Percentiles rank a stretch among this genome's conserved stretches.
Conservation (phyloP, 1,140 invertebrate genomes). For the Popillia japonica region DNA sequence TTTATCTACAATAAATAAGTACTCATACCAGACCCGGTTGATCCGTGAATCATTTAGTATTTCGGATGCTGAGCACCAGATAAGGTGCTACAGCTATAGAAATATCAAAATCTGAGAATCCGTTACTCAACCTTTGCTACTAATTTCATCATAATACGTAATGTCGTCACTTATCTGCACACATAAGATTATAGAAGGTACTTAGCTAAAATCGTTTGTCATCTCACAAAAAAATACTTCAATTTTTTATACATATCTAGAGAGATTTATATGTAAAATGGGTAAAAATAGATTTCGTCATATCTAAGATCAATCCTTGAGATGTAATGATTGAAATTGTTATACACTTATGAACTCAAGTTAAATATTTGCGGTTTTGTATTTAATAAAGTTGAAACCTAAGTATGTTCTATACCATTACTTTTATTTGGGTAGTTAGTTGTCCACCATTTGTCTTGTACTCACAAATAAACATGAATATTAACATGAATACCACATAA, state of each 20-base stretch:
- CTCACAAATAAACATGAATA: too few species aligned
- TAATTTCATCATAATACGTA: not conserved
- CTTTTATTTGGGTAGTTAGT: too few species aligned
- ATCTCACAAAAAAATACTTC: not conserved
- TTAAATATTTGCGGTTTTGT: too few species aligned
- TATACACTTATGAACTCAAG: too few species aligned
- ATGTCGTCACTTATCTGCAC: not conserved
- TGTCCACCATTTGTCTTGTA: too few species aligned
- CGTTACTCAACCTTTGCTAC: not conserved
- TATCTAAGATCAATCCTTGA: not conserved
- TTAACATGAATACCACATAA: too few species aligned
- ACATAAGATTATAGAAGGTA: not conserved
- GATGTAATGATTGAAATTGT: not conserved
- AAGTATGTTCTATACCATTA: too few species aligned
- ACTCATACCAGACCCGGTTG: too few species aligned
- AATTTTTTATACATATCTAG: not conserved
- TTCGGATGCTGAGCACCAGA: too few species aligned
- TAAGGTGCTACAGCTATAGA: not conserved
- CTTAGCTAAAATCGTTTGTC: constrained; percentile 1
- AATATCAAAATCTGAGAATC: not conserved
- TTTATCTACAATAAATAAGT: too few species aligned
- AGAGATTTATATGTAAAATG: not conserved
- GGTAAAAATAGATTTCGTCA: not conserved
- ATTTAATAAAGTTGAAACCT: too few species aligned
- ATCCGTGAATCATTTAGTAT: too few species aligned